Base-by-base conservation (phyloP, 1,140 invertebrate species). In the Thaumatotibia leucotreta region DNA sequence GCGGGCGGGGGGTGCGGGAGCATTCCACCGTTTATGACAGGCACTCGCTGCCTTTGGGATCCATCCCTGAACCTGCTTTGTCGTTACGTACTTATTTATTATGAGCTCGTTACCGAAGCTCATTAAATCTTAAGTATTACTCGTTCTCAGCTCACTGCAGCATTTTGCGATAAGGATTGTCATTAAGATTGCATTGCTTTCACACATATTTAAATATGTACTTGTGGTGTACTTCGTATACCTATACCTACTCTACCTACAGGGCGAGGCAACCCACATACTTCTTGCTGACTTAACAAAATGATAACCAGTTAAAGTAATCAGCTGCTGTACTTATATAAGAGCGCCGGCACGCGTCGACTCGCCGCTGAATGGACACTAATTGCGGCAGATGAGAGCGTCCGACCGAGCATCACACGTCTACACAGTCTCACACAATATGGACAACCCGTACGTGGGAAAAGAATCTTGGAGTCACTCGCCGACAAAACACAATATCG, bases 361-460 rank as follows among this genome's bases (percentile, higher is more conserved):
- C 66, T 64, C 29, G 62, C 24, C 62, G 52, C 62, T 79, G 69
- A 77, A 79, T 79, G 75, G 70, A 70, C 71, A 73, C 67, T 82
- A 76, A 79, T 82, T 78, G 73, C 67, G 65, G 54, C 63, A 67
- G 73, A 79, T 65, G 75, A 67, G 65, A 72, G 62, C 63, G 65
- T 61, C 58, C 65, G 35, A 23, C 54, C 49, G 24, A 39, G 39
- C 65, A 62, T 66, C 58, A 66, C 65, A 66, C 65, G 64, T 49
- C 54, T 62, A 50, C 49, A 66, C 32, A 50, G 17, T 45, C 35
- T 68, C 62, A 70, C 68, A 71, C 45, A 64, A 69, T 72, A 73
- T 58, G 29, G 65, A 67, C 70, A 76, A 76, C 64, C 67, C 67
- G 69, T 67, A 72, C 79, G 79, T 82, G 79, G 79, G 77, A 81